Evolutionary conservation across 2,888 invertebrate species (phyloP).

Genomic region (Drosophila paracracens): DNA sequence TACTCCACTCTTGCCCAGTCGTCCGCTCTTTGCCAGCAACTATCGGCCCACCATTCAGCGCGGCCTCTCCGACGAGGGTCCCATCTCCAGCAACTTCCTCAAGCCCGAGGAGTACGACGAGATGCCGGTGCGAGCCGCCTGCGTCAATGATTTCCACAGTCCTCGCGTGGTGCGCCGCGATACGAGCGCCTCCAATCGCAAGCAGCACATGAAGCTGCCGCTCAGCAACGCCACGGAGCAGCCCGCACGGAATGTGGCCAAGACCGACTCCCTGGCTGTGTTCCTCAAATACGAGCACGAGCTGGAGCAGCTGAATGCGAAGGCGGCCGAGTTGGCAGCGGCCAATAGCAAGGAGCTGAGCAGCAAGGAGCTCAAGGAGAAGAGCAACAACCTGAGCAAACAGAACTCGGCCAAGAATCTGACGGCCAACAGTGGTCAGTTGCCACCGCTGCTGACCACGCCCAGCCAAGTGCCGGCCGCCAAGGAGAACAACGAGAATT

Average conservation of each 20-base stretch:
- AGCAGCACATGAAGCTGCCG: constrained; percentile 74
- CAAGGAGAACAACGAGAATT: constrained; percentile 62
- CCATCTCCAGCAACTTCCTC: constrained; percentile 84
- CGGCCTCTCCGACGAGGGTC: constrained; percentile 85
- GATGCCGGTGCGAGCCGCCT: constrained; percentile 84
- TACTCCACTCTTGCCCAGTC: constrained; percentile 77
- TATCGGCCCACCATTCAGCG: constrained; percentile 84
- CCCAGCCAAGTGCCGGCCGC: constrained; percentile 1
- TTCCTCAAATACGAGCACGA: constrained; percentile 85
- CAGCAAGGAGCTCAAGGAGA: constrained; percentile 84
- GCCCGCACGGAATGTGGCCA: constrained; percentile 68
- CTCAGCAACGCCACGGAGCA: constrained; percentile 30
- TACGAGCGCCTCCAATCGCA: constrained; percentile 81
- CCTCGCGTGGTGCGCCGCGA: constrained; percentile 83
- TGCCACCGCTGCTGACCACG: constrained; percentile 55
- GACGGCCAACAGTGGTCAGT: constrained; percentile 43
- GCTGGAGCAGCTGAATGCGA: constrained; percentile 75
- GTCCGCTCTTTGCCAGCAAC: constrained; percentile 82
- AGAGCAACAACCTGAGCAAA: constrained; percentile 84
- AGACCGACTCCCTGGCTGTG: constrained; percentile 84
- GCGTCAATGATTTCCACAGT: constrained; percentile 84
- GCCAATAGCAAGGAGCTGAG: constrained; percentile 43
- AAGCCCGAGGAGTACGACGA: constrained; percentile 85
- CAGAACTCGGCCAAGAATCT: constrained; percentile 84
- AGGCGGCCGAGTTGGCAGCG: constrained; percentile 50